These are phyloP conservation scores for Nibea albiflora DNA, from an alignment of 2,113 vertebrate genomes.

Conservation along the genomic window DNA sequence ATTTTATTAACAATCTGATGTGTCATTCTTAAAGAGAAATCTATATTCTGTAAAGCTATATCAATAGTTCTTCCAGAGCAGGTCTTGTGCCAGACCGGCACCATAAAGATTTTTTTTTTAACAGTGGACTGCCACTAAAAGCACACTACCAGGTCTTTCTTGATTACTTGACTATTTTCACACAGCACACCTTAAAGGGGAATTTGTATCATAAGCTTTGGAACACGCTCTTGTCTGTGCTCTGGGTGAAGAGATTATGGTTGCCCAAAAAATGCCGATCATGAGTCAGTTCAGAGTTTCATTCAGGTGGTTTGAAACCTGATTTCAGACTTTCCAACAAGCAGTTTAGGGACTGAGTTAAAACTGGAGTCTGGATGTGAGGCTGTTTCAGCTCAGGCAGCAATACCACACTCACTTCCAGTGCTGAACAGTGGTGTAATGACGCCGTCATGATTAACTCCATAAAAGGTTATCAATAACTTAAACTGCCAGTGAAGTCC, in stretches of 20 bases:
- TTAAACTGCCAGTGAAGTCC: conserved; percentile 36
- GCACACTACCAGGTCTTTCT: conserved; percentile 67
- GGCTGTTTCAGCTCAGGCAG: conserved; percentile 35
- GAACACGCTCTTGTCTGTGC: conserved; percentile 25
- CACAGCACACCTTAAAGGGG: conserved; percentile 59
- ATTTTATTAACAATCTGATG: conserved; percentile 66
- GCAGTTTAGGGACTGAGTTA: neutral
- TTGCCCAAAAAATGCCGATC: conserved; percentile 28
- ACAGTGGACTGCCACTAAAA: conserved; percentile 56
- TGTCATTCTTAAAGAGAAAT: conserved; percentile 53
- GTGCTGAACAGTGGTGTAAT: conserved; percentile 31
- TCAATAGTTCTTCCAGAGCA: conserved; percentile 54
- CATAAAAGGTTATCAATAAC: neutral
- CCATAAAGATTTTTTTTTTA: conserved; percentile 32
- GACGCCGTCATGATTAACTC: conserved; percentile 7
- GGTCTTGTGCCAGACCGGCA: conserved; percentile 12
- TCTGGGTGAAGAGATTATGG: conserved; percentile 32
- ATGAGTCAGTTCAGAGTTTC: conserved; percentile 5
- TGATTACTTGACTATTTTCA: conserved; percentile 67
- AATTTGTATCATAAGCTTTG: conserved; percentile 58
- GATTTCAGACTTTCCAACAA: conserved; percentile 10
- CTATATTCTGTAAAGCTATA: conserved; percentile 59
- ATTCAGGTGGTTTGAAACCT: conserved; percentile 32
- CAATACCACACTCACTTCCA: conserved; percentile 21
- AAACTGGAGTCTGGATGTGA: conserved; percentile 44